A percentile compares a stretch with the other conserved stretches of the same genome.
phyloP scores from a whole-genome alignment of 2,113 vertebrate genomes.

The Hirundichthys speculiger region DNA sequence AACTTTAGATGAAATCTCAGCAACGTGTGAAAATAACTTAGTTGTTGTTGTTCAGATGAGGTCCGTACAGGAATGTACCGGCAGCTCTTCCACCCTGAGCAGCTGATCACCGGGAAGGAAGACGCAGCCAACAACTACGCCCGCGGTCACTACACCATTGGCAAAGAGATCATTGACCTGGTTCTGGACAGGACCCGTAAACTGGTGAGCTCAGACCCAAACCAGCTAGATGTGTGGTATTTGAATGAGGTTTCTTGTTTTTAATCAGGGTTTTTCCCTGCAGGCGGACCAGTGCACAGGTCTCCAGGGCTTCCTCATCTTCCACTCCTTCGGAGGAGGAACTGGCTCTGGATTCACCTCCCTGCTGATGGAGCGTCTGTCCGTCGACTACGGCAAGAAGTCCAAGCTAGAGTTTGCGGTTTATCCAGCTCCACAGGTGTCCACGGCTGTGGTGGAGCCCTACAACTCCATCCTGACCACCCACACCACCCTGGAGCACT shows the following conservation, averaged over 20 bases:
- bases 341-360: constrained; percentile 84
- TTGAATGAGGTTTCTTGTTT: no score
- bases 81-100: constrained; percentile 87
- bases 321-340: constrained; percentile 77
- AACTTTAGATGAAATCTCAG: no score
- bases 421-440: no score
- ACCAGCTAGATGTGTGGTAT: no score
- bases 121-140: constrained; percentile 82
- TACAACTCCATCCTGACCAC: no score
- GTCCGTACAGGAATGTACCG: constrained; percentile 79
- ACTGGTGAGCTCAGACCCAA: background rate
- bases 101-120: constrained; percentile 88
- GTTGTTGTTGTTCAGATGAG: background rate
- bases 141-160: background rate
- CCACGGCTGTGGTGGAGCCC: no score
- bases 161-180: background rate
- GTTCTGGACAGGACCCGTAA: constrained; percentile 1
- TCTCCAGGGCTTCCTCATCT: no score
- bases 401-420: constrained; percentile 82
- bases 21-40: no score
- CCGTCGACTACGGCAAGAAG: constrained; percentile 91
- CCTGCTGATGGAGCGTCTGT: constrained; percentile 92
- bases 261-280: no score
- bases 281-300: no score
- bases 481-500: no score